Base-by-base conservation (phyloP, 2,113 vertebrate species). In the Lates calcarifer region DNA sequence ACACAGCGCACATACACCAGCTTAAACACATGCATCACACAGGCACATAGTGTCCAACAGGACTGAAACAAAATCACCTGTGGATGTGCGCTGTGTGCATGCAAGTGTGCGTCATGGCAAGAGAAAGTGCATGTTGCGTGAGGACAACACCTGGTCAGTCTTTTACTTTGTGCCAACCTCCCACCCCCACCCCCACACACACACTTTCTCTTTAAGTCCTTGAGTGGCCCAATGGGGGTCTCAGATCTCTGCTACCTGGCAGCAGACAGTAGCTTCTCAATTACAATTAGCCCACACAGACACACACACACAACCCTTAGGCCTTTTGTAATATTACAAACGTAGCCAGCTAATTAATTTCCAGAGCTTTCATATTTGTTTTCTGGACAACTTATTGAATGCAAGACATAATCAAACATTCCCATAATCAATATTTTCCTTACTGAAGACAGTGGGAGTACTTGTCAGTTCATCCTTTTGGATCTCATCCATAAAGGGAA, bases 201-300 rank as follows among this genome's bases (percentile, higher is more conserved):
- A 68, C 57, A 47, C 77, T 68, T 47, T 78, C 51, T 20, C 57
- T 84, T 68, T 68, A 66, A 80, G 77, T 74, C 55, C 47, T 66
- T 68, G 56, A 90, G 67, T 78, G 79, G 85, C 82, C 85, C 87
- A 77, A 17, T 64, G 91, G 88, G 84, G 81, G 76, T 81, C 51
- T 92, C 85, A 43, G 39, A 41, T 91, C 83, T 87, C 82, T 60
- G 57, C 65, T 81, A 71, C 57, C 71, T 47, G 84, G 83, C 91
- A 88, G 58, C 77, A 57, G 14, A 79, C 24, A 60, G 80, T 15
- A 62, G 47, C 67, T 20, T 92, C 82, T 86, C 82, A 62, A 81
- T 83, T 88, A 79, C 83, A 1, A 82, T 58, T 55, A 41, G 24
- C 51, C 68, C 26, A 47, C 5, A 26, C 5, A 71, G n/a, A 43